A percentile compares a stretch with the other conserved stretches of the same genome.
Evolutionary conservation across 2,888 invertebrate genomes (phyloP).

Genomic region (Epicampocera succincta): DNA sequence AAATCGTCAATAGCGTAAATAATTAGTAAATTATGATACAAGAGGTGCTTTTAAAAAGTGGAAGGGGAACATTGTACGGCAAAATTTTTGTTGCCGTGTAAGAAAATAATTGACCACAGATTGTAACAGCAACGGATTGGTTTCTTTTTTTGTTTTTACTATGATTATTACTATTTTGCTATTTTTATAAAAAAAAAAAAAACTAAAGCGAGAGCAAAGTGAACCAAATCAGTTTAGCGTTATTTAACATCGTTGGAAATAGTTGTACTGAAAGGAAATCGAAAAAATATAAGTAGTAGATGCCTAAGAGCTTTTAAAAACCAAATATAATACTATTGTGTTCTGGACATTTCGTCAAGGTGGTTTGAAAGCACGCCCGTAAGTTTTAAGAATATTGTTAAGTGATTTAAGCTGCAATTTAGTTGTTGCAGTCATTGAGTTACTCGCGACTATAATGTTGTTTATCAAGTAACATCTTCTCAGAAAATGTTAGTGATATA

Average conservation of each 20-base stretch:
- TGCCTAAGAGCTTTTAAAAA: too few relatives aligned
- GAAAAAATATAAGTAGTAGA: neutral
- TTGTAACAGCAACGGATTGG: constrained; percentile 45
- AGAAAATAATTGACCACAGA: constrained; percentile 48
- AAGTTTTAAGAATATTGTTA: too few relatives aligned
- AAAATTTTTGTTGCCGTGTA: constrained; percentile 8
- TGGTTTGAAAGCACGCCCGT: too few relatives aligned
- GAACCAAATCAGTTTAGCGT: neutral
- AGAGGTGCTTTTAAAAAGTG: neutral
- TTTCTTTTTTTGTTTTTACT: neutral
- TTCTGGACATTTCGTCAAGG: too few relatives aligned
- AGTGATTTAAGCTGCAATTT: too few relatives aligned
- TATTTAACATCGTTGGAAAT: neutral
- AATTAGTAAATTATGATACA: constrained; percentile 62
- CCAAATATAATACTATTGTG: too few relatives aligned
- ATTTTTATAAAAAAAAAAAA: neutral
- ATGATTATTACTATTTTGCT: neutral
- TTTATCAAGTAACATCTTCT: too few relatives aligned
- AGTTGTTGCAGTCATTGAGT: too few relatives aligned
- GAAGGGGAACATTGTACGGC: constrained; percentile 8
- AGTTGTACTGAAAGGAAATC: neutral
- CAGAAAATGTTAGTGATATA: too few relatives aligned
- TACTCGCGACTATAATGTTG: too few relatives aligned
- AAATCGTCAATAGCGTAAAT: constrained; percentile 55
- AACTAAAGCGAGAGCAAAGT: neutral